A percentile compares a stretch with the other conserved stretches of the same genome.
Evolutionary conservation across 2,113 vertebrate species (phyloP).

Genomic region (Vombatus ursinus): DNA sequence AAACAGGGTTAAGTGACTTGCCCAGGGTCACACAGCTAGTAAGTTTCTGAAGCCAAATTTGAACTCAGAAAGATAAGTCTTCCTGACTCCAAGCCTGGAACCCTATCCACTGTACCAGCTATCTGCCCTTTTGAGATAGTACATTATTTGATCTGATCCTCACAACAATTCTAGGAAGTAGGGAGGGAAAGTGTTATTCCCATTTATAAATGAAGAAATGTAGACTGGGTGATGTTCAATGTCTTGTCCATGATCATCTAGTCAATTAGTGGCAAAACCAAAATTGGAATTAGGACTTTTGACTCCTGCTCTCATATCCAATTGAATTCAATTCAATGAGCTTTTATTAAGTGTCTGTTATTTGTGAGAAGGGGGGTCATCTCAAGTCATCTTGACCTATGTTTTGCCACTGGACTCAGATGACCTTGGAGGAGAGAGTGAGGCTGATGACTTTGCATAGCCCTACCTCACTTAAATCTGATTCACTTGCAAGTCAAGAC

Average conservation of each 20-base stretch:
- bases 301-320: neutral
- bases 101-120: neutral
- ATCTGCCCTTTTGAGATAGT: too few relatives aligned
- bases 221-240: too few relatives aligned
- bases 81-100: neutral
- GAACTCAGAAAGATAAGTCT: neutral
- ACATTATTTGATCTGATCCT: neutral
- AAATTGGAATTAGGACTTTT: too few relatives aligned
- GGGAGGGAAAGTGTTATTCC: too few relatives aligned
- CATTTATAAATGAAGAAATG: too few relatives aligned
- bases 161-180: neutral
- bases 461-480: too few relatives aligned
- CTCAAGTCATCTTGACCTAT: too few relatives aligned
- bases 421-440: too few relatives aligned
- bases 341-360: neutral
- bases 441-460: too few relatives aligned
- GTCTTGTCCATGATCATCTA: neutral
- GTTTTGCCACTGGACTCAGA: too few relatives aligned
- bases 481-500: too few relatives aligned
- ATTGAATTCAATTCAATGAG: neutral
- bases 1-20: too few relatives aligned
- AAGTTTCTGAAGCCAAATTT: neutral
- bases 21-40: neutral
- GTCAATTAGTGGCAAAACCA: neutral
- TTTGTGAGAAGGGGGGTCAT: neutral